Base-by-base conservation (phyloP, 2,797 vertebrate species). In the Melanitta fusca region DNA sequence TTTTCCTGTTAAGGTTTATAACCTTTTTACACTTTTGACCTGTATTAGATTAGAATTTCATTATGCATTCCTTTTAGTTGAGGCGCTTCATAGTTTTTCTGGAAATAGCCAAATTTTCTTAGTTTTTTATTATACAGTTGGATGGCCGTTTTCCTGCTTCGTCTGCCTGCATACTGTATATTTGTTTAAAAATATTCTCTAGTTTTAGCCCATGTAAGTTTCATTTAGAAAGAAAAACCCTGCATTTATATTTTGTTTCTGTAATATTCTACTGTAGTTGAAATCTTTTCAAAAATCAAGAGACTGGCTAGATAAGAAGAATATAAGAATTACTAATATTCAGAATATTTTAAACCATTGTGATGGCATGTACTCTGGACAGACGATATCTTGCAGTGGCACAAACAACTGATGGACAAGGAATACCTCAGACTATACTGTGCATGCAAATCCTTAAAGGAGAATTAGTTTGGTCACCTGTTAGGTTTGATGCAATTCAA, bases 61-160 rank as follows among this genome's bases (percentile, higher is more conserved):
- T 99, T 98, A 99, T 99, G 99, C 99, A 99, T 99, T 99, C 99
- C 99, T 99, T 98, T 98, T 99, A 99, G 98, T 98, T 97, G 97
- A 98, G 97, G 98, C 97, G 98, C 98, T 98, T 98, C 98, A 97
- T 98, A 98, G 98, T 98, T 98, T 97, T 98, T 97, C 98, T 98
- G 97, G 97, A 98, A 98, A 98, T 98, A 99, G 98, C 98, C 97
- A 97, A 98, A 97, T 98, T 98, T 97, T 95, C 94, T 96, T 98
- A 97, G 98, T 97, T 98, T 97, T 96, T 98, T 97, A 97, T 97
- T 97, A 98, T 96, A 96, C 96, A 97, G 97, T 98, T 98, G 97
- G 97, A 98, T 98, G 98, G 98, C 98, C 97, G 97, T 98, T 98
- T 97, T 97, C 98, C 97, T 98, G 98, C 98, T 98, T 97, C 96